Base-by-base conservation (phyloP, 2,888 invertebrate species). In the Drosophila incognita region DNA sequence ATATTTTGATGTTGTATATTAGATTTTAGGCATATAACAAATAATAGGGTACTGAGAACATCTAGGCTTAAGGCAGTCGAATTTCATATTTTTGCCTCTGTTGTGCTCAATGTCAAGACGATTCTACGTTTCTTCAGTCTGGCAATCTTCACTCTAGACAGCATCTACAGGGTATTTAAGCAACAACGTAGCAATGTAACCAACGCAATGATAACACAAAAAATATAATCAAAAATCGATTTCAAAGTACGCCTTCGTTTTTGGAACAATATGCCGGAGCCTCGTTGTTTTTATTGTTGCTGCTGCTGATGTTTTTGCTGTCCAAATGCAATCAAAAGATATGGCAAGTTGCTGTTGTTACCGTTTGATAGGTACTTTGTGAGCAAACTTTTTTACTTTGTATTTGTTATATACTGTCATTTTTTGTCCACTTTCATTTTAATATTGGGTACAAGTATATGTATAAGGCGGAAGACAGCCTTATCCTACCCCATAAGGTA, bases 171-270 rank as follows among this genome's bases (percentile, higher is more conserved):
- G 77, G 81, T 76, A 63, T 62, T 11, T 36, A n/a, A 31, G 10
- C 33, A 65, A 42, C 54, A 76, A 52, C 46, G 54, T 48, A 51
- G 48, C 42, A 74, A 59, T 42, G 35, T 58, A 51, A 57, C 31
- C 24, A 60, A 64, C 61, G 56, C 65, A 84, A 83, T 90, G 89
- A 84, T 90, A 90, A 90, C 81, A 82, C 69, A 87, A 87, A 87
- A 90, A 87, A 89, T 89, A 84, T 89, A 90, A 86, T 89, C 90
- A 89, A 90, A 86, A 90, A 89, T 89, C 90, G 90, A 86, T 86
- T 86, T 76, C 57, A 79, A 90, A 89, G 88, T 84, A 85, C 73
- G 87, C 72, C 89, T 81, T 87, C 75, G 78, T 77, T 83, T 85
- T 83, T 84, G 75, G 69, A 81, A 76, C 84, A 85, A 85, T 89